These are phyloP conservation scores for Hyposoter dolosus DNA, from an alignment of 2,888 invertebrate species.

Conservation along the genomic window DNA sequence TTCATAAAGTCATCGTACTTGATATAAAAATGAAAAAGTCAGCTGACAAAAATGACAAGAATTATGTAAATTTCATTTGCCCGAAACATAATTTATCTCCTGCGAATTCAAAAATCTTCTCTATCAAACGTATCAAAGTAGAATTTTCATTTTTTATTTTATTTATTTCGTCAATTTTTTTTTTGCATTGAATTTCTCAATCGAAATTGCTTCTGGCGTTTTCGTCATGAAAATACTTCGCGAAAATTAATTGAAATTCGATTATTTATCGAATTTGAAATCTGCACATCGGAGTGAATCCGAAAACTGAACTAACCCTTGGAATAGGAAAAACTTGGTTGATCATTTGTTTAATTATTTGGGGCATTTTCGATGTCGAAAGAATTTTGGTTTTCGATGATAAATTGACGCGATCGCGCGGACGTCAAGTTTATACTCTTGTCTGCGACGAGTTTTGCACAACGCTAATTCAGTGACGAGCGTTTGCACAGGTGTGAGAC, in stretches of 20 bases:
- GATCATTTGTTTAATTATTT: neutral
- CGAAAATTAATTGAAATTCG: neutral
- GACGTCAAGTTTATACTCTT: slow-evolving; percentile 34
- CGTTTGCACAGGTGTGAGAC: slow-evolving; percentile 44
- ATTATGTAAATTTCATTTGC: neutral
- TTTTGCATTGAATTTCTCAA: neutral
- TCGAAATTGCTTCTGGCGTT: neutral
- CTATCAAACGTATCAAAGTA: neutral
- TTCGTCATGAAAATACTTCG: neutral
- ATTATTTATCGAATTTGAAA: neutral
- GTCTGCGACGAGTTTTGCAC: slow-evolving; percentile 31
- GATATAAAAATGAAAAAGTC: slow-evolving; percentile 7
- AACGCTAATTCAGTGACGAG: slow-evolving; percentile 30
- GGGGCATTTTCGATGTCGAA: neutral
- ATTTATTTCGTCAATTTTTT: neutral
- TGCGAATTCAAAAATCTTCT: neutral
- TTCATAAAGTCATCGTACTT: slow-evolving; percentile 4
- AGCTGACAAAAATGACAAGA: neutral
- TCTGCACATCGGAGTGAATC: neutral
- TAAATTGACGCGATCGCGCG: slow-evolving; percentile 22
- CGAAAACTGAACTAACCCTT: slow-evolving; percentile 26
- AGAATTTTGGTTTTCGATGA: slow-evolving; percentile 24
- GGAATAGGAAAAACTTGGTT: neutral
- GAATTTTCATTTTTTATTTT: neutral
- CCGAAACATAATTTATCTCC: neutral